phyloP scores from a whole-genome alignment of 2,888 invertebrate species.

The Limnephilus lunatus region DNA sequence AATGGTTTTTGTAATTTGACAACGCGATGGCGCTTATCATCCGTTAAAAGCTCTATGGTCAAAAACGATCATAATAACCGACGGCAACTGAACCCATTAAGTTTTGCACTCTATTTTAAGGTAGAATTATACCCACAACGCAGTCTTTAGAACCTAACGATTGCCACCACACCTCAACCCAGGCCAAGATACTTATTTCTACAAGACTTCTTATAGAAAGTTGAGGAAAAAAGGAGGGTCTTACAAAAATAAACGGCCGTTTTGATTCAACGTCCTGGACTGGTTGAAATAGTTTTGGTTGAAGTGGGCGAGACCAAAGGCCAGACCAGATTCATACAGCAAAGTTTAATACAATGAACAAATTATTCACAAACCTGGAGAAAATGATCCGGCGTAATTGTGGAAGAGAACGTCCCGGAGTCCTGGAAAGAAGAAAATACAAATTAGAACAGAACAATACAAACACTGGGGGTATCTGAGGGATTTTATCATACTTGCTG shows the following conservation, averaged over 20 bases:
- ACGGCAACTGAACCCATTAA: too few species aligned
- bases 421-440: slow-evolving; percentile 9
- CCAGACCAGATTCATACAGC: not conserved
- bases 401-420: not conserved
- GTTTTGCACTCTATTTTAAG: too few species aligned
- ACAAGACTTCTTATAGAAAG: too few species aligned
- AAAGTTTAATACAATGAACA: not conserved
- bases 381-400: slow-evolving; percentile 1
- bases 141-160: not conserved
- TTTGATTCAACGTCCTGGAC: too few species aligned
- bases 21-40: not conserved
- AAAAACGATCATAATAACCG: too few species aligned
- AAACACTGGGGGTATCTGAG: not conserved
- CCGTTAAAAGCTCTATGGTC: not conserved
- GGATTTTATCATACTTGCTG: too few species aligned
- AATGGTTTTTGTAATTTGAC: not conserved
- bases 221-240: too few species aligned
- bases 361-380: slow-evolving; percentile 18
- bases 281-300: too few species aligned
- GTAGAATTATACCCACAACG: not conserved
- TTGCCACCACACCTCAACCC: too few species aligned
- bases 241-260: too few species aligned
- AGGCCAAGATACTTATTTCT: too few species aligned
- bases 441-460: not conserved
- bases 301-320: not conserved